Conservation (phyloP, 2,888 invertebrate species). For the Carpatolechia fugitivella region DNA sequence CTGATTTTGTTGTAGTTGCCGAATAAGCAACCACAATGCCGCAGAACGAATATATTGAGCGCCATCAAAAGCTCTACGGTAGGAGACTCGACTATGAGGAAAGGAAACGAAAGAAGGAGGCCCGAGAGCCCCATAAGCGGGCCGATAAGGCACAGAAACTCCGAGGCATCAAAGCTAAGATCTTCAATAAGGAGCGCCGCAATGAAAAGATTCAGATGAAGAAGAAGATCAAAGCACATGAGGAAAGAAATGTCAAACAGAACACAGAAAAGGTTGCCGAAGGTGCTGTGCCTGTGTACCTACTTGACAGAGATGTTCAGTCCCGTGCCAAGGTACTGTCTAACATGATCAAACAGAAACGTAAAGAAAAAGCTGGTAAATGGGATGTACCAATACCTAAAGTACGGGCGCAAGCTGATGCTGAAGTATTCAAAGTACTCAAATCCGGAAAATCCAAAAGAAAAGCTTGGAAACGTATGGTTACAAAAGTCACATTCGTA, state of each 20-base stretch:
- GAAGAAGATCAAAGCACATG: slow-evolving; percentile 98
- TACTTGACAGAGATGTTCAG: slow-evolving; percentile 98
- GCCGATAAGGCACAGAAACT: slow-evolving; percentile 95
- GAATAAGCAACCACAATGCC: slow-evolving; percentile 87
- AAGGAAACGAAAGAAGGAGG: slow-evolving; percentile 95
- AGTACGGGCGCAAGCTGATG: slow-evolving; percentile 97
- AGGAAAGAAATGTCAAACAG: slow-evolving; percentile 94
- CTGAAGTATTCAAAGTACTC: slow-evolving; percentile 97
- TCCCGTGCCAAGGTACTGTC: slow-evolving; percentile 96
- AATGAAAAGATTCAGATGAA: slow-evolving; percentile 99
- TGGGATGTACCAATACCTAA: slow-evolving; percentile 99
- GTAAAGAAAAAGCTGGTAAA: slow-evolving; percentile 99
- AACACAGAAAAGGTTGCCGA: slow-evolving; percentile 91
- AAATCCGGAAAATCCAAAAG: slow-evolving; percentile 94
- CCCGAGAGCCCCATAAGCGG: slow-evolving; percentile 94
- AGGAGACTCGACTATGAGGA: slow-evolving; percentile 98
- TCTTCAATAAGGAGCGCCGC: slow-evolving; percentile 97
- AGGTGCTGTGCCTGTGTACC: slow-evolving; percentile 96
- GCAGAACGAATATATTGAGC: slow-evolving; percentile 99
- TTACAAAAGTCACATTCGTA: slow-evolving; percentile 98
- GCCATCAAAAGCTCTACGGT: slow-evolving; percentile 97
- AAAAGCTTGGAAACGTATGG: slow-evolving; percentile 99
- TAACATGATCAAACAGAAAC: slow-evolving; percentile 99
- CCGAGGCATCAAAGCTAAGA: slow-evolving; percentile 97
- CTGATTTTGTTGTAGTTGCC: slow-evolving; percentile 77